Conservation (phyloP, 2,888 invertebrate species). For the Lasioglossum pauxillum region DNA sequence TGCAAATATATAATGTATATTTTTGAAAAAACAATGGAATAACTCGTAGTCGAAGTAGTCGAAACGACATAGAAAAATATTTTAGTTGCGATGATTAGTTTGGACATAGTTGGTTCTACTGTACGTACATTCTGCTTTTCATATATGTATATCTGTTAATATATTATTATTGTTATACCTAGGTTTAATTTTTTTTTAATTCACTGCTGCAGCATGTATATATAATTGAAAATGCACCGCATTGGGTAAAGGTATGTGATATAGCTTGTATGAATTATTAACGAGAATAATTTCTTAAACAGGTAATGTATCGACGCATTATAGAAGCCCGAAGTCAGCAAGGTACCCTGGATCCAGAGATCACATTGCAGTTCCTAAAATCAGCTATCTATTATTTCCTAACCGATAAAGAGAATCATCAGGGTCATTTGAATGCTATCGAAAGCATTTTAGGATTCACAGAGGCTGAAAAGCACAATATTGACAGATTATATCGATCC, state of each 20-base stretch:
- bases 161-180: not conserved
- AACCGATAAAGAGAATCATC: constrained; percentile 94
- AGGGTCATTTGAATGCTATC: constrained; percentile 94
- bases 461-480: constrained; percentile 92
- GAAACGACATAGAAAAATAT: no score
- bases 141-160: not conserved
- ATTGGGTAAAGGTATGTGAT: constrained; percentile 1
- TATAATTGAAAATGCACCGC: constrained; percentile 22
- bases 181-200: constrained; percentile 24
- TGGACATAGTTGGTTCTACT: not conserved
- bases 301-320: constrained; percentile 95
- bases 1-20: not conserved
- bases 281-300: constrained; percentile 41
- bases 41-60: not conserved
- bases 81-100: not conserved
- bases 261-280: constrained; percentile 13
- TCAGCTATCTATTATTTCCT: constrained; percentile 97
- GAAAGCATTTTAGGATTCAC: constrained; percentile 96
- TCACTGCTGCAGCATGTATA: constrained; percentile 25
- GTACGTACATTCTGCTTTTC: constrained; percentile 1
- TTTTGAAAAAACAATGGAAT: not conserved
- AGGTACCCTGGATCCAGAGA: constrained; percentile 93
- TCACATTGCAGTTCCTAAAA: constrained; percentile 95
- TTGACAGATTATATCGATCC: constrained; percentile 86
- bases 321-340: constrained; percentile 91